These are phyloP conservation scores for Alviniconcha marisindica DNA, from an alignment of 1,140 invertebrate genomes.

Conservation along the genomic window DNA sequence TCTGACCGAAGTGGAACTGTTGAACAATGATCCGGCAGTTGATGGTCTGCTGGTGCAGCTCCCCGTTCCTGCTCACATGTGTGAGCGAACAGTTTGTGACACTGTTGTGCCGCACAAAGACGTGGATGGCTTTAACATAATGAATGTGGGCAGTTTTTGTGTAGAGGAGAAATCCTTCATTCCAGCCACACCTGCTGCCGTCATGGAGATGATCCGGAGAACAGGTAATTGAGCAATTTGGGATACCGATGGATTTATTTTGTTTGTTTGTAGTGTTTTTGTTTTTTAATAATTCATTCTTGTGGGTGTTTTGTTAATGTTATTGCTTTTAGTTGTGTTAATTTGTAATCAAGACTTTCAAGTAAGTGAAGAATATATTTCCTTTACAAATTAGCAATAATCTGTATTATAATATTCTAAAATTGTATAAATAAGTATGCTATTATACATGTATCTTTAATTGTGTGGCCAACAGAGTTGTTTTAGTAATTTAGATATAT, in stretches of 20 bases:
- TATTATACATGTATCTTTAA: no score
- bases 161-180: constrained; percentile 86
- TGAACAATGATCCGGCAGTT: constrained; percentile 84
- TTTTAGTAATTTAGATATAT: no score
- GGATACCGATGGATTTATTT: neutral
- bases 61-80: constrained; percentile 86
- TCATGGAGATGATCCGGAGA: constrained; percentile 84
- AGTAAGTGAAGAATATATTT: no score
- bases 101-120: constrained; percentile 88
- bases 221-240: constrained; percentile 63
- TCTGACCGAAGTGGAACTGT: constrained; percentile 80
- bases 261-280: no score
- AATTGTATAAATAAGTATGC: no score
- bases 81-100: constrained; percentile 84
- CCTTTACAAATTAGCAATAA: no score
- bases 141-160: constrained; percentile 80
- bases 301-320: neutral
- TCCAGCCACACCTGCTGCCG: constrained; percentile 90
- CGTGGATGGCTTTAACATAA: constrained; percentile 88
- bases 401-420: no score
- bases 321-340: neutral
- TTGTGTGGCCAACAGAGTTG: no score
- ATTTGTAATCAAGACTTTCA: no score
- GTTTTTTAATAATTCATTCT: neutral
- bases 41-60: constrained; percentile 92